Base-by-base conservation (phyloP, 2,888 invertebrate species). In the Troides aeacus region DNA sequence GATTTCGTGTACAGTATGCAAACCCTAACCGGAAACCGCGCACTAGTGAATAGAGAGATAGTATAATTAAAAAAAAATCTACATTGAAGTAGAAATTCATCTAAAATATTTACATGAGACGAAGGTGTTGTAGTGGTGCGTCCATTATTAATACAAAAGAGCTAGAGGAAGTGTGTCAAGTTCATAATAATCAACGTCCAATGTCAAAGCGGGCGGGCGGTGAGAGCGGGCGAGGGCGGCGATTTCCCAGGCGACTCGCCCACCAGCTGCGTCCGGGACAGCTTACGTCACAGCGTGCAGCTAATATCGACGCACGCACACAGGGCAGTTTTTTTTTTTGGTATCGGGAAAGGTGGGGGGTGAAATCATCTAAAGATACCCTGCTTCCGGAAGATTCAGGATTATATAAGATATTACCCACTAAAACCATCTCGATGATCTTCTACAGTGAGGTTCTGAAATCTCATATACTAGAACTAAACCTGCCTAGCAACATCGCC, bases 101-200 rank as follows among this genome's bases (percentile, higher is more conserved):
- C 56, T n/a, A 15, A 62, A 68, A 30, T 62, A 58, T 56, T 62
- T 57, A 57, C 50, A 68, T 17, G 42, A 30, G 58, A 36, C n/a
- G 12, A 64, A 64, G 36, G n/a, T n/a, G 67, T 12, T 18, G 36
- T 56, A 21, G 24, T 39, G 58, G 21, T 21, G 21, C 39, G 18
- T 60, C 50, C 57, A 21, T 62, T 64, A 50, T 64, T 64, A 69
- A 62, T 65, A 62, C 62, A 65, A 64, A 64, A 61, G 62, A 65
- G 12, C 46, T 24, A 57, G 17, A 57, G 57, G 62, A 70, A 68
- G 79, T 81, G 75, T 80, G 82, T 76, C 80, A 84, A 84, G 84
- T 84, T 86, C 82, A 80, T 79, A 83, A 81, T 83, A 84, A 86
- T 83, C 81, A 84, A 77, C 79, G 81, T 82, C 80, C 83, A 84